Evolutionary conservation across 1,140 invertebrate species (phyloP), one percentile per base, ranked within the genome.

Genomic region (Camponotus pennsylvanicus): DNA sequence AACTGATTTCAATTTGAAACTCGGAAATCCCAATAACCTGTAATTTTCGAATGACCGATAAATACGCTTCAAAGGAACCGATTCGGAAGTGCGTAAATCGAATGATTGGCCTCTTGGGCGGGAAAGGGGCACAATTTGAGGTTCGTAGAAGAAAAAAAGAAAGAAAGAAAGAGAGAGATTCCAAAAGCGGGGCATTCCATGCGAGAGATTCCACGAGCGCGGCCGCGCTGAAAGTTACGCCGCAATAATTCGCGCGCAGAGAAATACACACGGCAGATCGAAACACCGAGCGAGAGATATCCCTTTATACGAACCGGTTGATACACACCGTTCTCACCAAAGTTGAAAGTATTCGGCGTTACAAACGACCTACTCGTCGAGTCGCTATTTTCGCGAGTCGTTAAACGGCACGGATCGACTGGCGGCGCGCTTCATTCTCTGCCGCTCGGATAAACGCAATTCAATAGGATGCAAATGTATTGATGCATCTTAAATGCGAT

Each of bases 301-400:
- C 71, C 77, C 83, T 89, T 84, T 87, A 63, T 37, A 13, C 63
- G 49, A 87, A 87, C 70, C 45, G 79, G 79, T 64, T 59, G 52
- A 86, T 70, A 73, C 76, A 57, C 76, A 57, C 80, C 86, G 83
- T 91, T 92, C 86, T 88, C 88, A 82, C 70, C 80, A 89, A 87
- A 93, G 88, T 92, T 82, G 91, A 92, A 92, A 92, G 89, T 92
- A 88, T 89, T 80, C 67, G 86, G 84, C 71, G 87, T 80, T 90
- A 88, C 91, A 91, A 91, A 85, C 88, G 83, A 92, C 88, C 89
- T 88, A 86, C 88, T 92, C 75, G 83, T 85, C 86, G 77, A 89
- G 89, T 90, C 88, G 87, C 89, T 92, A 92, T 93, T 93, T 92
- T 92, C 88, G 63, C 91, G 87, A 61, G 59, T 45, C 59, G 73